Conservation (phyloP, 1,140 invertebrate genomes). For the Leptestheria dahalacensis region DNA sequence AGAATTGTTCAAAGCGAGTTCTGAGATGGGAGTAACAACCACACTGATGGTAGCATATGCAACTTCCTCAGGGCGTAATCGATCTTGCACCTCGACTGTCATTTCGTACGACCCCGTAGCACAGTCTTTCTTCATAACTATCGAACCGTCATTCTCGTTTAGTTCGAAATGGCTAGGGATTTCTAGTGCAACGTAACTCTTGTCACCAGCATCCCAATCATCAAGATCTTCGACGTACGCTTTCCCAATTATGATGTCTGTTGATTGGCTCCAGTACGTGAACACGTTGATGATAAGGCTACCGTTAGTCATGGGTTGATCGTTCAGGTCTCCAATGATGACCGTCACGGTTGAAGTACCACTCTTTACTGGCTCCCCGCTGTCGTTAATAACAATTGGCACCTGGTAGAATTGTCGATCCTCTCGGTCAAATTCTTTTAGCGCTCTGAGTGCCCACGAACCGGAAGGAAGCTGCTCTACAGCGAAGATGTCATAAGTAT, state of each 20-base stretch:
- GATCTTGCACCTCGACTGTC: slow-evolving; percentile 26
- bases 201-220: slow-evolving; percentile 85
- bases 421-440: slow-evolving; percentile 65
- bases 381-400: slow-evolving; percentile 73
- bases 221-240: slow-evolving; percentile 82
- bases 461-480: slow-evolving; percentile 29
- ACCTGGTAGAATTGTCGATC: slow-evolving; percentile 68
- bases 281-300: slow-evolving; percentile 78
- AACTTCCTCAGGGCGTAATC: slow-evolving; percentile 34
- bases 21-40: slow-evolving; percentile 66
- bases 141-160: slow-evolving; percentile 60
- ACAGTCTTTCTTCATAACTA: slow-evolving; percentile 57
- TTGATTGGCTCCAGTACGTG: slow-evolving; percentile 62
- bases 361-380: slow-evolving; percentile 47
- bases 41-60: slow-evolving; percentile 66
- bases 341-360: slow-evolving; percentile 61
- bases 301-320: slow-evolving; percentile 66
- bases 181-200: slow-evolving; percentile 49
- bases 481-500: slow-evolving; percentile 52
- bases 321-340: slow-evolving; percentile 79
- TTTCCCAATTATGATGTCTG: slow-evolving; percentile 62
- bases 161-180: slow-evolving; percentile 41
- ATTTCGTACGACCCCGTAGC: slow-evolving; percentile 45
- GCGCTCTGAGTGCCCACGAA: background rate
- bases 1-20: slow-evolving; percentile 75